Conservation (phyloP, 1,140 invertebrate genomes). For the Cardiocondyla obscurior region DNA sequence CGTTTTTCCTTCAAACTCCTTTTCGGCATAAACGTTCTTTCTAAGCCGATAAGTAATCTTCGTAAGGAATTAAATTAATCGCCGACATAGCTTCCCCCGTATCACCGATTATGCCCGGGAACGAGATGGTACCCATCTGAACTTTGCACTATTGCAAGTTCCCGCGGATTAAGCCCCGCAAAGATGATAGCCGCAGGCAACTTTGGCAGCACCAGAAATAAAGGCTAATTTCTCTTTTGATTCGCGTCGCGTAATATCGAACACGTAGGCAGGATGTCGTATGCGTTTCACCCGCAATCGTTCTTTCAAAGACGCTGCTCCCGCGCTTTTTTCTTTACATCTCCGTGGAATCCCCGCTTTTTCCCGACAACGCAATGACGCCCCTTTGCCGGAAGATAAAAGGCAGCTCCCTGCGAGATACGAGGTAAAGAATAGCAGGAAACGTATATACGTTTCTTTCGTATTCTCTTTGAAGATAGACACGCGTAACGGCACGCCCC, state of each 20-base stretch:
- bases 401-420: slow-evolving; percentile 49
- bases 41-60: not conserved
- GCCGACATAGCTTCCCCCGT: not conserved
- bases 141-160: not conserved
- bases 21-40: not conserved
- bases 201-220: slow-evolving; percentile 21
- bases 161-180: not conserved
- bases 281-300: slow-evolving; percentile 55
- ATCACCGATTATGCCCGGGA: not conserved
- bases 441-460: slow-evolving; percentile 27
- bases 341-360: slow-evolving; percentile 6
- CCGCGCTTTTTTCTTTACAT: slow-evolving; percentile 45
- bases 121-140: not conserved
- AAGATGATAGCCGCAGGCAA: slow-evolving; percentile 5
- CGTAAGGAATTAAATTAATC: not conserved
- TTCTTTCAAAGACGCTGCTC: slow-evolving; percentile 49
- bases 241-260: slow-evolving; percentile 36
- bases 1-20: not conserved
- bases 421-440: slow-evolving; percentile 60
- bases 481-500: slow-evolving; percentile 45
- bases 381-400: slow-evolving; percentile 60
- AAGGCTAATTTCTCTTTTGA: slow-evolving; percentile 34
- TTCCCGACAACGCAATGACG: slow-evolving; percentile 34
- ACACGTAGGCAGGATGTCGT: slow-evolving; percentile 1
- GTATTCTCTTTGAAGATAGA: slow-evolving; percentile 60